Evolutionary conservation across 2,797 vertebrate genomes (phyloP).

Genomic region (Trichosurus vulpecula): DNA sequence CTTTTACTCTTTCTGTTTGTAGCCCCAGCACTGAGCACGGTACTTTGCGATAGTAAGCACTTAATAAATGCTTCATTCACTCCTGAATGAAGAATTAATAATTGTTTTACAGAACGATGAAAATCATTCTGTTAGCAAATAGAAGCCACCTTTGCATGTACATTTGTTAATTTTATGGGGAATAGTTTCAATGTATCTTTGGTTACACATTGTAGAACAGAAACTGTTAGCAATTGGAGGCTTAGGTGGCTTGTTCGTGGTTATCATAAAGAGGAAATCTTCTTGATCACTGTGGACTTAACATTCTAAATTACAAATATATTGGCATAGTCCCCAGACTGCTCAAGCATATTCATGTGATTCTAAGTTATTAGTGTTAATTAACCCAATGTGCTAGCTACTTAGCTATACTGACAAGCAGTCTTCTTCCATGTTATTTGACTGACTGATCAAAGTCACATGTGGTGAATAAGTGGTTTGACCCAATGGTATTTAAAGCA

Average conservation of each 20-base stretch:
- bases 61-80: neutral
- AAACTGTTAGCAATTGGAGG: neutral
- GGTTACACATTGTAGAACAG: neutral
- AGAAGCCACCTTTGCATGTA: neutral
- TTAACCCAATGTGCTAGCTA: constrained; percentile 71
- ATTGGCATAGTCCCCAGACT: constrained; percentile 69
- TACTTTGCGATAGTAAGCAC: neutral
- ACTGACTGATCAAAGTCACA: constrained; percentile 63
- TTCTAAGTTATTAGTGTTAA: constrained; percentile 74
- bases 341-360: constrained; percentile 64
- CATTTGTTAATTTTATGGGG: neutral
- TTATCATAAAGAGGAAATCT: constrained; percentile 29
- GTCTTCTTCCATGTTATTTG: constrained; percentile 74
- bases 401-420: constrained; percentile 63
- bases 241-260: constrained; percentile 44
- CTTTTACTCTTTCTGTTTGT: neutral
- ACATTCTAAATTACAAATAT: constrained; percentile 67
- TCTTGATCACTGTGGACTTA: constrained; percentile 55
- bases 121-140: neutral
- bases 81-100: neutral
- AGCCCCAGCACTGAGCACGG: neutral
- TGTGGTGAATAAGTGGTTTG: constrained; percentile 62
- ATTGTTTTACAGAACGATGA: neutral
- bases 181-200: neutral
- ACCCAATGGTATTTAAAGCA: neutral